Conservation (phyloP, 64 coral and sea anemone genomes). For the Anthopleura sola region DNA sequence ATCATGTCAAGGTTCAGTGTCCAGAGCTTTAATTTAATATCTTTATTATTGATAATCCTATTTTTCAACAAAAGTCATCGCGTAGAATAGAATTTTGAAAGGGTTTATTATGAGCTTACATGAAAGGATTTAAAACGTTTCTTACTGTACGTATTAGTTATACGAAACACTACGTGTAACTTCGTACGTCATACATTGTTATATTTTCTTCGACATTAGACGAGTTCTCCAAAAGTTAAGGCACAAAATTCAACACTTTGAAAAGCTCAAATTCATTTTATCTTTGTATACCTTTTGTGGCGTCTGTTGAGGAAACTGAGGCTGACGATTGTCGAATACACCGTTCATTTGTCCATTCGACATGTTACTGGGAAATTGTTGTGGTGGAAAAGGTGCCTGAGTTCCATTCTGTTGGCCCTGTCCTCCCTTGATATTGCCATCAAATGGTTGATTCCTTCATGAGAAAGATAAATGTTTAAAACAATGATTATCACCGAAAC, state of each 20-base stretch:
- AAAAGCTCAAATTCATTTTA: not conserved
- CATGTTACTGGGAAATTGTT: constrained; percentile 75
- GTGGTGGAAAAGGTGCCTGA: constrained; percentile 37
- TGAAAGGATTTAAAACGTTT: not conserved
- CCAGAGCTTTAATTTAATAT: not conserved
- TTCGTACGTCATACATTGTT: not conserved
- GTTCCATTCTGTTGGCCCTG: constrained; percentile 42
- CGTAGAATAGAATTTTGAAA: not conserved
- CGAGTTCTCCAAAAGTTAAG: not conserved
- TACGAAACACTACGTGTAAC: not conserved
- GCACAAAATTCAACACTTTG: not conserved
- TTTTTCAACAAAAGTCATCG: not conserved
- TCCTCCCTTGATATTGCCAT: constrained; percentile 68
- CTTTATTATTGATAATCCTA: not conserved
- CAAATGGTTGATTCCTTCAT: constrained; percentile 53
- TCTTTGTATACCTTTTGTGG: constrained; percentile 59
- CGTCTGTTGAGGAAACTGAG: constrained; percentile 55
- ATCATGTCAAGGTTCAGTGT: not conserved
- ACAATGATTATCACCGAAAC: constrained; percentile 30
- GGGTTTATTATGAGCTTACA: not conserved
- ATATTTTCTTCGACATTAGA: not conserved
- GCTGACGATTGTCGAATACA: constrained; percentile 25
- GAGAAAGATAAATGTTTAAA: constrained; percentile 13
- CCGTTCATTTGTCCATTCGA: constrained; percentile 54
- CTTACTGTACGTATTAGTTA: not conserved